Conservation (phyloP, 2,888 invertebrate species). For the Eristalis pertinax region DNA sequence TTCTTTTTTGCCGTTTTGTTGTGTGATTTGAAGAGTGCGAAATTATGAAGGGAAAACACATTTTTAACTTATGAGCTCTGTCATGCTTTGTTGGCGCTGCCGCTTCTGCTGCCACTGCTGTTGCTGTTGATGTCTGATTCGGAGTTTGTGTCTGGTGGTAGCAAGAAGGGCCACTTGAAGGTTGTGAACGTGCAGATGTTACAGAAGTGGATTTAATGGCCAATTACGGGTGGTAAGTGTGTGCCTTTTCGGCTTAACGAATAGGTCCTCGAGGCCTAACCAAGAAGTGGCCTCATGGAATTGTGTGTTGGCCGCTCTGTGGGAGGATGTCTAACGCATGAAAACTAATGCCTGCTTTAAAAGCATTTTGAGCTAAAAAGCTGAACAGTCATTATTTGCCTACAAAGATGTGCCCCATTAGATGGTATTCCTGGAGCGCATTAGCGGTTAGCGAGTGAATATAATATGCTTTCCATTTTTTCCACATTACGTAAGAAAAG, state of each 20-base stretch:
- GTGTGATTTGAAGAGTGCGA: constrained; percentile 54
- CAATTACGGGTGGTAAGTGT: constrained; percentile 28
- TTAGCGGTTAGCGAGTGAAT: neutral
- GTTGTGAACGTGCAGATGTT: constrained; percentile 38
- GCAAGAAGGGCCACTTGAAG: constrained; percentile 33
- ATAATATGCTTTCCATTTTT: neutral
- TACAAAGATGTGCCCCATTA: neutral
- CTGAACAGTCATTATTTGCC: neutral
- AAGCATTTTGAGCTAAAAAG: neutral
- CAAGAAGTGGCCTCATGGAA: neutral
- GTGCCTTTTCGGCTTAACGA: constrained; percentile 5
- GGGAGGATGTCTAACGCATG: neutral
- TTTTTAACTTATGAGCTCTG: constrained; percentile 25
- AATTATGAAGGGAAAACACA: constrained; percentile 47
- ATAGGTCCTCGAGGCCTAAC: constrained; percentile 5
- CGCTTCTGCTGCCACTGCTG: constrained; percentile 24
- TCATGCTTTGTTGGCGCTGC: neutral
- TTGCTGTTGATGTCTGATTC: neutral
- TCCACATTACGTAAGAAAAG: no score
- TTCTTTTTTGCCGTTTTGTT: neutral
- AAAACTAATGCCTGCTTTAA: neutral
- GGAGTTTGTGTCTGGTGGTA: constrained; percentile 6
- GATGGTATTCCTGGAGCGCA: neutral
- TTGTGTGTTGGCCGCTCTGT: neutral
- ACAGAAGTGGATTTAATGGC: constrained; percentile 34